Conservation (phyloP, 2,797 vertebrate species). For the Karalla daura region DNA sequence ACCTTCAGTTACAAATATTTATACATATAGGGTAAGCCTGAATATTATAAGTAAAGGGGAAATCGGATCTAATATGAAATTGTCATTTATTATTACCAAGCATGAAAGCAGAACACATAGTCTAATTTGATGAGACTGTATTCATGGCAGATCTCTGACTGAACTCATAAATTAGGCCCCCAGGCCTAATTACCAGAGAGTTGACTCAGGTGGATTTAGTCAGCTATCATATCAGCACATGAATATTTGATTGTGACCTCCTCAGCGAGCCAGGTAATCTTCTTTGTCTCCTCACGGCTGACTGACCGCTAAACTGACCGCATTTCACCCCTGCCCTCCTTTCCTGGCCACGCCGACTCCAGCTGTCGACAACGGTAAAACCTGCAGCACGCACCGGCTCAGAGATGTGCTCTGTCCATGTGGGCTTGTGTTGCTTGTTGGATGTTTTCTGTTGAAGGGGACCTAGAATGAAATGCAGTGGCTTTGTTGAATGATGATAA, state of each 20-base stretch:
- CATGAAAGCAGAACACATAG: too few species aligned
- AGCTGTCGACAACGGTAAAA: constrained; percentile 94
- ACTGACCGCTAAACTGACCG: constrained; percentile 79
- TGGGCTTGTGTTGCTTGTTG: constrained; percentile 50
- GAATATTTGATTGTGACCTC: constrained; percentile 62
- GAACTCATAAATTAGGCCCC: too few species aligned
- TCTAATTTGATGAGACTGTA: too few species aligned
- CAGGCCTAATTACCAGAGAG: constrained; percentile 50
- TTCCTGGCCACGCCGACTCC: constrained; percentile 91
- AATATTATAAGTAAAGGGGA: too few species aligned
- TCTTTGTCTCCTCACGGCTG: constrained; percentile 55
- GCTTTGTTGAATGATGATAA: too few species aligned
- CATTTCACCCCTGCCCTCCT: constrained; percentile 87
- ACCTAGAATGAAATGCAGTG: too few species aligned
- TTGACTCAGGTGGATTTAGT: constrained; percentile 45
- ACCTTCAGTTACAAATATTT: too few species aligned
- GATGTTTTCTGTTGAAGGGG: too few species aligned
- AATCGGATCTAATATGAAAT: too few species aligned
- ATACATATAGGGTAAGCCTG: too few species aligned
- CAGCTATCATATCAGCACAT: constrained; percentile 43
- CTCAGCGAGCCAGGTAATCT: constrained; percentile 49
- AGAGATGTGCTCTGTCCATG: constrained; percentile 51
- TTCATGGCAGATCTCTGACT: too few species aligned
- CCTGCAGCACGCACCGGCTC: constrained; percentile 46
- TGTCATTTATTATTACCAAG: too few species aligned